Percentiles rank a stretch among this genome's conserved stretches.
These are phyloP conservation scores for Andrena marginata DNA, from an alignment of 2,888 invertebrate species.

Conservation along the genomic window DNA sequence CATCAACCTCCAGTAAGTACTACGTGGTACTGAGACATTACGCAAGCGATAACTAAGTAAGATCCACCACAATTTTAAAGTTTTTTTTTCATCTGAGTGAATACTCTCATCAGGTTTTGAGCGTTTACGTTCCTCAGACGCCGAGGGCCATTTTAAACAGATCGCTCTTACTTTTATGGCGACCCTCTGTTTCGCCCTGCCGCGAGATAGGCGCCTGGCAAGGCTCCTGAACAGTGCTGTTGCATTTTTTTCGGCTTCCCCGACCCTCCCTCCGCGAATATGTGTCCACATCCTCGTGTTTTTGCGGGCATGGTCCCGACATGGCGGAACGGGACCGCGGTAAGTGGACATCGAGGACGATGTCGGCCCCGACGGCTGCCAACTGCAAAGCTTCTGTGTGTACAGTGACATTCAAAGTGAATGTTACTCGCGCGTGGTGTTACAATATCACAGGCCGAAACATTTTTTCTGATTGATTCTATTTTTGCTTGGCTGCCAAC, in stretches of 20 bases:
- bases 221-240: slow-evolving; percentile 52
- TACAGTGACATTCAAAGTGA: background rate
- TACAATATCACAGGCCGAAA: slow-evolving; percentile 12
- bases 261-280: background rate
- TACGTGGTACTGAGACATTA: too few species aligned
- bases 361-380: slow-evolving; percentile 43
- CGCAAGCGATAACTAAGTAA: background rate
- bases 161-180: slow-evolving; percentile 58
- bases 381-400: slow-evolving; percentile 24
- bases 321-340: background rate
- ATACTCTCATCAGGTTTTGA: background rate
- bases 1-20: too few species aligned
- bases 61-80: background rate
- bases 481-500: background rate
- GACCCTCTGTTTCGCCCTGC: slow-evolving; percentile 33
- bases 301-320: slow-evolving; percentile 12
- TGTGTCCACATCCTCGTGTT: slow-evolving; percentile 17
- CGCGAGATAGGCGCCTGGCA: slow-evolving; percentile 39
- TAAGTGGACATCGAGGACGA: slow-evolving; percentile 49
- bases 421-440: slow-evolving; percentile 5
- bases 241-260: slow-evolving; percentile 32
- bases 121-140: background rate
- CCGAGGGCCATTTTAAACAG: slow-evolving; percentile 46
- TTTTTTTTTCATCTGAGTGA: background rate
- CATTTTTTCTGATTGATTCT: slow-evolving; percentile 33